Percentiles rank a stretch among this genome's conserved stretches.
phyloP scores from a whole-genome alignment of 1,140 invertebrate species.

The Lordiphosa mommai region DNA sequence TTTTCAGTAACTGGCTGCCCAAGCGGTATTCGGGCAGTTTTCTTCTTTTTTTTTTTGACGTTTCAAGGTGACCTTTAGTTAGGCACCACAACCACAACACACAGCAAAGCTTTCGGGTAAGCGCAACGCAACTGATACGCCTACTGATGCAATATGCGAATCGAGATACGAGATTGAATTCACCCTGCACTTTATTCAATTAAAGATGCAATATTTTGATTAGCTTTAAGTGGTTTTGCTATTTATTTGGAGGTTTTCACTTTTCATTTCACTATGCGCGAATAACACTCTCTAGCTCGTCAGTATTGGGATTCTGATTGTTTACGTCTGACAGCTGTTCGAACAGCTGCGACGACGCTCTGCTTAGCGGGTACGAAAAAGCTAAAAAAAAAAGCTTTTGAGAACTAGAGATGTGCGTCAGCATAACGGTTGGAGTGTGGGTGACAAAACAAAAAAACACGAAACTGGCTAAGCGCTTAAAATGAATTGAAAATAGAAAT shows the following conservation, averaged over 20 bases:
- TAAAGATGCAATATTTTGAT: neutral
- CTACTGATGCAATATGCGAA: constrained; percentile 56
- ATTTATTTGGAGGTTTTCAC: constrained; percentile 4
- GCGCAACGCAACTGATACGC: constrained; percentile 28
- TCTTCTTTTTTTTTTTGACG: constrained; percentile 65
- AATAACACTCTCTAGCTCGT: neutral
- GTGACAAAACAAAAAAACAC: neutral
- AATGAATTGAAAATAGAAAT: too few species aligned
- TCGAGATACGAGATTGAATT: too few species aligned
- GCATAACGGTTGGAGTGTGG: neutral
- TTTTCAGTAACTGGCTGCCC: constrained; percentile 64
- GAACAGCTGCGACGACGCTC: neutral
- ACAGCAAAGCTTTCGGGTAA: constrained; percentile 49
- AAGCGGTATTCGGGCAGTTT: constrained; percentile 40
- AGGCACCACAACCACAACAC: constrained; percentile 37
- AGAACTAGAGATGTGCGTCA: neutral
- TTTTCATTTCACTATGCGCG: neutral
- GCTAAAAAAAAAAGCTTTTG: neutral
- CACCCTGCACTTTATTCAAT: neutral
- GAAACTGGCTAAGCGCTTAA: neutral
- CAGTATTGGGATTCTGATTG: neutral
- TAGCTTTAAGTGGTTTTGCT: neutral
- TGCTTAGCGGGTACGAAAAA: neutral
- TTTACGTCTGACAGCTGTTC: constrained; percentile 8
- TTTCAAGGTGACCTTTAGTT: constrained; percentile 72